Percentiles rank a stretch among this genome's conserved stretches.
Conservation (phyloP, 2,888 invertebrate genomes). For the Metacarcinus magister region DNA sequence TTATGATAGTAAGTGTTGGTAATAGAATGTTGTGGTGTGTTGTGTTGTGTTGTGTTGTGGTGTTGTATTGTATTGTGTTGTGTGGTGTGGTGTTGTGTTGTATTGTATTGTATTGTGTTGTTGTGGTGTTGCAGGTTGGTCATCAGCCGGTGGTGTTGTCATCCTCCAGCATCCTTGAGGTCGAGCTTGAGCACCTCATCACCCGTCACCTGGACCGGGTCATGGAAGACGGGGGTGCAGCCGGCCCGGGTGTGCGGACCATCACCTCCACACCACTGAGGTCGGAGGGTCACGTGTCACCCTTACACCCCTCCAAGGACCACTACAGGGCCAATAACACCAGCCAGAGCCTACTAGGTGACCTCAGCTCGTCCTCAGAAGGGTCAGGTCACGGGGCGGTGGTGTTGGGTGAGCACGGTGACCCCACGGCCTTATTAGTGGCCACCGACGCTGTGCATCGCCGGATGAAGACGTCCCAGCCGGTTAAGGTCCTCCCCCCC, state of each 20-base stretch:
- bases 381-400: not conserved
- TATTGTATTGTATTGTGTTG: too few species aligned
- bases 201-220: not conserved
- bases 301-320: not conserved
- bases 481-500: not conserved
- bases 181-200: constrained; percentile 55
- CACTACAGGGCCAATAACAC: not conserved
- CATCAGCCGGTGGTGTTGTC: not conserved
- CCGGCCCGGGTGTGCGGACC: not conserved
- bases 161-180: constrained; percentile 66
- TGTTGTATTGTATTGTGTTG: too few species aligned
- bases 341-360: not conserved
- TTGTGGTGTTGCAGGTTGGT: not conserved
- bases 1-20: too few species aligned
- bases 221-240: not conserved
- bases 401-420: not conserved
- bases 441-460: constrained; percentile 33
- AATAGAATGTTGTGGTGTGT: too few species aligned
- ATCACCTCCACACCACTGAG: constrained; percentile 15
- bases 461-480: not conserved
- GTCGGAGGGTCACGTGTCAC: not conserved
- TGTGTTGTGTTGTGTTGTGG: too few species aligned
- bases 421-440: not conserved
- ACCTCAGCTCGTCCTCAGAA: constrained; percentile 15
- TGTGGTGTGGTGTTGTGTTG: too few species aligned